phyloP scores from a whole-genome alignment of 2,113 vertebrate genomes.

The Gulo gulo region DNA sequence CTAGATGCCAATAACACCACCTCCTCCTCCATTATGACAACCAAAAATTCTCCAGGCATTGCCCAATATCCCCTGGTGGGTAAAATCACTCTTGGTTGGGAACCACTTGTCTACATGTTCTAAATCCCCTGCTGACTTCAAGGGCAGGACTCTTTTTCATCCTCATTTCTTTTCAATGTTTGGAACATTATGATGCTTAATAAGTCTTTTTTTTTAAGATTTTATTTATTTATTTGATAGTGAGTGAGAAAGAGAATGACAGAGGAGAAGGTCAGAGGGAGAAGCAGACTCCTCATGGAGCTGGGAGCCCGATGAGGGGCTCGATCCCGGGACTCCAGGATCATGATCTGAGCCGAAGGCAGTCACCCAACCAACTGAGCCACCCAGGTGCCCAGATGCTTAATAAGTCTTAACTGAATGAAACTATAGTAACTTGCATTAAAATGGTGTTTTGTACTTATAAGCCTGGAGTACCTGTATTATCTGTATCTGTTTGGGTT shows the following conservation, averaged over 20 bases:
- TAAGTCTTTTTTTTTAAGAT: neutral
- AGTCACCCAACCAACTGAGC: too few relatives aligned
- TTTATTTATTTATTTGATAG: too few relatives aligned
- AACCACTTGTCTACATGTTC: neutral
- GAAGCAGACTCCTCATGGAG: too few relatives aligned
- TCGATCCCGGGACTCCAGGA: too few relatives aligned
- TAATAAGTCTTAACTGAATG: neutral
- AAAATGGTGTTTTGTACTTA: slow-evolving; percentile 2
- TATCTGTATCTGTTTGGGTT: neutral
- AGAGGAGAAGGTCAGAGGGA: too few relatives aligned
- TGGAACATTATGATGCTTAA: neutral
- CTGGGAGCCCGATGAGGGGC: too few relatives aligned
- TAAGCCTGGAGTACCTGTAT: neutral
- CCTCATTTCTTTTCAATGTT: neutral
- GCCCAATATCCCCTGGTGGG: neutral
- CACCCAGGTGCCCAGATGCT: neutral
- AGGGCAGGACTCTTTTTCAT: neutral
- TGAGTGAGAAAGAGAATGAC: too few relatives aligned
- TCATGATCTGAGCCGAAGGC: too few relatives aligned
- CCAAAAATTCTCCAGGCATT: neutral
- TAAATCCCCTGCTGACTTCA: neutral
- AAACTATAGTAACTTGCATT: slow-evolving; percentile 6
- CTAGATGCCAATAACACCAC: neutral
- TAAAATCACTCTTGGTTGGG: neutral
- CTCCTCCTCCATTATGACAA: neutral